Base-by-base conservation (phyloP, 2,797 vertebrate genomes). In the Emydoidea blandingii region DNA sequence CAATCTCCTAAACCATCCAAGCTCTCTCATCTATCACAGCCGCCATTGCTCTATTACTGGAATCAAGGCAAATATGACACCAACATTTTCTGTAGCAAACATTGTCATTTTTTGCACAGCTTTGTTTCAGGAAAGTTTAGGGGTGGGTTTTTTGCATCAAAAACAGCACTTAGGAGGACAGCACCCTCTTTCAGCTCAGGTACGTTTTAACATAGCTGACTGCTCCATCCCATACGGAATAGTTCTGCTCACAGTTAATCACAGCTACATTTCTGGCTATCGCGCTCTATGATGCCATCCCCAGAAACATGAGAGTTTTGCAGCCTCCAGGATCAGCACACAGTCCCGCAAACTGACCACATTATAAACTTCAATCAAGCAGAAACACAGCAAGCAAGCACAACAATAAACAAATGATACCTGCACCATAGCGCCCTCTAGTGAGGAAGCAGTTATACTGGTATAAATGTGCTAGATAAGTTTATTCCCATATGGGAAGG, bases 21-120 rank as follows among this genome's bases (percentile, higher is more conserved):
- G 15, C 31, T n/a, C 2, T 65, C 34, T n/a, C 18, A 8, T 65
- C 34, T 15, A n/a, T 8, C 31, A 65, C 16, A 34, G 27, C 14
- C 37, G 52, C 79, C 65, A 80, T 56, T 18, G 44, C 34, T 53
- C 23, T 74, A 25, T 74, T 12, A 41, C 25, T 23, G 37, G 6
- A 74, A 44, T 74, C 41, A 44, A 74, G 21, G 72, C 72, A 53
- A 65, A 76, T 34, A n/a, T 3, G 34, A 44, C 78, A 52, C 14
- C 52, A 87, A 47, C 1, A 0, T 57, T 90, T 85, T 57, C 68
- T 25, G 53, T 34, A 62, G 57, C 49, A 23, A 37, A 56, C 49
- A 41, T 15, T 0, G 0, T 89, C 21, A 37, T 31, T 50, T 37
- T 8, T 14, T 56, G n/a, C 18, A 8, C 29, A 34, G 34, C 72